Evolutionary conservation across 2,888 invertebrate species (phyloP), one percentile per base, ranked within the genome.

Genomic region (Synergus laeviventris): DNA sequence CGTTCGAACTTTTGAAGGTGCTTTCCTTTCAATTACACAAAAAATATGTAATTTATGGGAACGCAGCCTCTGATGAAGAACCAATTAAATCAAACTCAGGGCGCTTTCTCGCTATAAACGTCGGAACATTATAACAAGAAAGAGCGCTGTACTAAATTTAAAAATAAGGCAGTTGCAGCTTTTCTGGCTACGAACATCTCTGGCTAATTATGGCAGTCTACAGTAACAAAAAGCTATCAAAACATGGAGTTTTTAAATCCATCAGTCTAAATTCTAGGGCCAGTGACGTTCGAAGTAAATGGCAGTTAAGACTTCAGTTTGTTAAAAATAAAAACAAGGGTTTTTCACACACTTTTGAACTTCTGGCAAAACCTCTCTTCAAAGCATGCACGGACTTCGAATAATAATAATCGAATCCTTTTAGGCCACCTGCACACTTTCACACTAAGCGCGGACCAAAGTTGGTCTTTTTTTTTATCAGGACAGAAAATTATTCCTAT

Each of bases 261-360:
- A 45, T 21, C 45, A 21, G 45, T 66, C 45, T 66, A 21, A 56
- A 21, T 56, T 56, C 3, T 24, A 24, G 14, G 2, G 66, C 39
- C 49, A 49, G n/a, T 24, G 45, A 66, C 66, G 16, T 66, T 16
- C 42, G 42, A 12, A 45, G 31, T 31, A 66, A 70, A 70, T 70
- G 70, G 49, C 70, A 70, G 31, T 70, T 49, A 49, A 12, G 21
- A 42, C 24, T 49, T 12, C 16, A 62, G n/a, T 31, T 62, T 45
- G 14, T 66, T 39, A 14, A 64, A 61, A 16, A 62, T 24, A 60
- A 60, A 16, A 70, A 49, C 16, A 70, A 45, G 70, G 70, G 49
- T 70, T 70, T 49, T 70, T 70, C 70, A 70, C 70, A 70, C 70
- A 70, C 31, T 70, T 70, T 49, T 42, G 39, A 66, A 66, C 66